Evolutionary conservation across 2,888 invertebrate genomes (phyloP).

Genomic region (Lasioglossum villosulum): DNA sequence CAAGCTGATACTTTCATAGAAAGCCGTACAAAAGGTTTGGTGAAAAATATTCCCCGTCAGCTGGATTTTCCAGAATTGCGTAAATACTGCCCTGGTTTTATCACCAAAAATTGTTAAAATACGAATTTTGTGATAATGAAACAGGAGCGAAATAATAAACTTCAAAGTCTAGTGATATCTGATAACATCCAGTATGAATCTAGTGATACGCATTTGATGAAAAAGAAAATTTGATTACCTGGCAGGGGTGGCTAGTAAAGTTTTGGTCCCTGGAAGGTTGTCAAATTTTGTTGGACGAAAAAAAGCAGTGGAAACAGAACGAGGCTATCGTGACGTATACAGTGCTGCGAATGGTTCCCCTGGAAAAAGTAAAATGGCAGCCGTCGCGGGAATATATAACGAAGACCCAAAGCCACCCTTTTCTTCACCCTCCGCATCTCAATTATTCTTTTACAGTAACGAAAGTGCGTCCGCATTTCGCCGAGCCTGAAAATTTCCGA

Average conservation of each 20-base stretch:
- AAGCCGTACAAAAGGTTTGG: neutral
- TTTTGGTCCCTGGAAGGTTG: neutral
- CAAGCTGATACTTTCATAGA: neutral
- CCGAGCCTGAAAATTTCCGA: slow-evolving; percentile 17
- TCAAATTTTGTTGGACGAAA: neutral
- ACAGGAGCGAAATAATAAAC: neutral
- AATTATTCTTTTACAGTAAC: slow-evolving; percentile 16
- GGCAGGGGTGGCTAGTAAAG: neutral
- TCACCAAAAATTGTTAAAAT: neutral
- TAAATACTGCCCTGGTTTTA: neutral
- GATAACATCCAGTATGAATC: neutral
- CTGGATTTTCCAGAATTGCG: neutral
- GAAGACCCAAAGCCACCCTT: neutral
- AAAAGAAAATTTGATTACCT: neutral
- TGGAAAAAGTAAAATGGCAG: slow-evolving; percentile 25
- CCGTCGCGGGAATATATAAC: slow-evolving; percentile 21
- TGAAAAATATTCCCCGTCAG: neutral
- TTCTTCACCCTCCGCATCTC: neutral
- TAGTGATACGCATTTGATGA: neutral
- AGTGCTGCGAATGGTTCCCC: neutral
- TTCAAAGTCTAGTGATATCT: neutral
- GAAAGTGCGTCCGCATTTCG: slow-evolving; percentile 6
- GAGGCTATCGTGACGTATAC: neutral
- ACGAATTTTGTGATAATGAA: neutral
- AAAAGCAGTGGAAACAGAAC: slow-evolving; percentile 5